Conservation (phyloP, 2,797 vertebrate genomes). For the Myotis planiceps region DNA sequence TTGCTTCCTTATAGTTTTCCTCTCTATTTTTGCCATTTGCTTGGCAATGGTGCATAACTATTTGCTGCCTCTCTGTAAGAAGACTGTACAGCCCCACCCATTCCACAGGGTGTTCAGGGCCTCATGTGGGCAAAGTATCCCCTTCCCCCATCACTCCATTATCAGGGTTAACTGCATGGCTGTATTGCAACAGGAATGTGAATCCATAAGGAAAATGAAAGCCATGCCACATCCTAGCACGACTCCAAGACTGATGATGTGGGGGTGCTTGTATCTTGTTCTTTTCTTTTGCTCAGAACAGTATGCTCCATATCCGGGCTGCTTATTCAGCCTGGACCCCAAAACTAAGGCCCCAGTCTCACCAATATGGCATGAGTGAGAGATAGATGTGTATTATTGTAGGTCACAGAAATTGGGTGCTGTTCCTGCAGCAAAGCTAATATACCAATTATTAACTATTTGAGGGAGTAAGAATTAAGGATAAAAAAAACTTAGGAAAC, state of each 20-base stretch:
- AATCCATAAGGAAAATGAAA: not conserved
- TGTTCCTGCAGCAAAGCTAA: not conserved
- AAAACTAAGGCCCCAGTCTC: not conserved
- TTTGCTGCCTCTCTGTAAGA: not conserved
- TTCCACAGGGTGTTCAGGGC: not conserved
- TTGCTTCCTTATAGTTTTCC: not conserved
- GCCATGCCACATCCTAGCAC: not conserved
- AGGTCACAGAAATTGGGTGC: not conserved
- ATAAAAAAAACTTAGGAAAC: not conserved
- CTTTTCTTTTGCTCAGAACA: not conserved
- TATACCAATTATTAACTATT: not conserved
- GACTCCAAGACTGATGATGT: not conserved
- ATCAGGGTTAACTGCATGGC: not conserved
- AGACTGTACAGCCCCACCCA: not conserved
- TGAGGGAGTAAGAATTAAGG: not conserved
- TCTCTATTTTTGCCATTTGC: not conserved
- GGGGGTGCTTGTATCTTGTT: not conserved
- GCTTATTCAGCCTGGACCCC: not conserved
- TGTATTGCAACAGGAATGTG: not conserved
- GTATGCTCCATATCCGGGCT: not conserved
- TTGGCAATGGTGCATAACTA: not conserved
- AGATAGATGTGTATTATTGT: not conserved
- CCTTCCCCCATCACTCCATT: fast-evolving
- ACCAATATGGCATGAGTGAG: not conserved
- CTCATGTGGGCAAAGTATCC: fast-evolving